Evolutionary conservation across 2,113 vertebrate species (phyloP), one percentile per base, ranked within the genome.

Genomic region (Microtus oregoni): DNA sequence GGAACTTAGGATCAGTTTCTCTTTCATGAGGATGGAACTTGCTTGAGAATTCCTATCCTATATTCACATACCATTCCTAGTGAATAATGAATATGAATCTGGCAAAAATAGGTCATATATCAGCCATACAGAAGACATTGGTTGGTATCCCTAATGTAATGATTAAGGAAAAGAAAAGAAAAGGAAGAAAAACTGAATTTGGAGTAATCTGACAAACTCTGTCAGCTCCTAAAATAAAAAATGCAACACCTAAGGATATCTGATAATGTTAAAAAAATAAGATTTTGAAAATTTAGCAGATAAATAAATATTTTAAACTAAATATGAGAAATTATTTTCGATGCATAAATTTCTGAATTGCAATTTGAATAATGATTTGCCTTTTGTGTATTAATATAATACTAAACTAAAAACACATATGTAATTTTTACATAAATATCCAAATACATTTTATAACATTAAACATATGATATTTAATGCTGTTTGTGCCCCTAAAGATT

Each of bases 1-100:
- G 98, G 99, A 99, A 98, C 98, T 98, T 97, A 92, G 98, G 99
- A 99, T 99, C 98, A 99, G 97, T 98, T 98, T 98, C 98, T 97
- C 93, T 98, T 98, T 99, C 98, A 96, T 94, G 91, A 97, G 98
- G 97, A 97, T 98, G 98, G 98, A 99, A 99, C 98, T 99, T 99
- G 99, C 99, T 85, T 7, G 5, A 63, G 19, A 91, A 5, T 28
- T 92, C 83, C n/a, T 4, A 55, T 32, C n/a, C 8, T 90, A 47
- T n/a, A 47, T 8, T 44, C 11, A 28, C 73, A 52, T 82, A 44
- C 2, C 35, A 86, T 90, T 96, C 13, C 35, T 86, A 35, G 28
- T 76, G 26, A 50, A 67, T 50, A 86, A 3, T 86, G 47, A 86
- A 14, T 50, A 50, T 24, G 30, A 35, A n/a, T 50, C 44, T 86